Base-by-base conservation (phyloP, 2,113 vertebrate genomes). In the Amblyopsis rosae region DNA sequence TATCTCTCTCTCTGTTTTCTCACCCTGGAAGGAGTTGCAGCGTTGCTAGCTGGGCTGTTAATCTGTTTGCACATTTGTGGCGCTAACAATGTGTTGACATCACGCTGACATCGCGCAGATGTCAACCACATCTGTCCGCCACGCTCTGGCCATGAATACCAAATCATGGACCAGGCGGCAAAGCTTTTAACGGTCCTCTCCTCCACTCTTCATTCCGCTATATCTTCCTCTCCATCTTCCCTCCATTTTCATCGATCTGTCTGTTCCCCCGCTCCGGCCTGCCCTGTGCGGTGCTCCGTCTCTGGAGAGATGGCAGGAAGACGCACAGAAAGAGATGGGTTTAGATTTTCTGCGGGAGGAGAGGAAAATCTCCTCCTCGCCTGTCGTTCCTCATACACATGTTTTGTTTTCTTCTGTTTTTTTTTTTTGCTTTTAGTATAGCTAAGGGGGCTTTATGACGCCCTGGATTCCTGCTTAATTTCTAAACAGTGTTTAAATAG, bases 61-160 rank as follows among this genome's bases (percentile, higher is more conserved):
- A 85, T 82, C 79, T 76, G 86, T 87, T 89, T 70, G 76, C 84
- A 89, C 80, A 62, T 85, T 91, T 81, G 82, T 69, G 35, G 72
- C 55, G 77, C 90, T 92, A 90, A 91, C 91, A 89, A 85, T 83
- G 86, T 89, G 89, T 92, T 85, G 87, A 90, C 90, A 92, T 89
- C 86, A 86, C 65, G 81, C 85, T 92, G 92, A 92, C 92, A 88
- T 84, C 87, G 81, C 85, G 85, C 91, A 90, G 88, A 93, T 91
- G 91, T 89, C 85, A 88, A 59, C 65, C 83, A 75, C 91, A 91
- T 91, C 92, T 93, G 86, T 84, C 83, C 81, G 0, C 68, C 85
- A 81, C 66, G 84, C 81, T 68, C 70, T 77, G 58, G 54, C 75
- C 84, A 72, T 87, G 71, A 91, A 85, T 81, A 89, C 85, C 86